Evolutionary conservation across 1,140 invertebrate species (phyloP).

Genomic region (Drosophila funebris): DNA sequence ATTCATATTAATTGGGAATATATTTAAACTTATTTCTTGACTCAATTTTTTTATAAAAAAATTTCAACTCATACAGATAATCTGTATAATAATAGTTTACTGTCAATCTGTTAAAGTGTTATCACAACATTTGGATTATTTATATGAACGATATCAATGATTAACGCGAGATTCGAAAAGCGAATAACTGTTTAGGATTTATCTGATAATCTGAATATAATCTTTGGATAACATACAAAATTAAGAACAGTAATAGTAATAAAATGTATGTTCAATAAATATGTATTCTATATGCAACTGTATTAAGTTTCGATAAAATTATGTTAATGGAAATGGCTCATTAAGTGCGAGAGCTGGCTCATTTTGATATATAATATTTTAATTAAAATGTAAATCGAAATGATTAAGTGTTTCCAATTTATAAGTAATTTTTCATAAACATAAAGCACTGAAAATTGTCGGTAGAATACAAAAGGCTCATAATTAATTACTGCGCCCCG

Average conservation of each 20-base stretch:
- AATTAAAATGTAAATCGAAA: constrained; percentile 81
- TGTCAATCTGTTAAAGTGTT: not conserved
- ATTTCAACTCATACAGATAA: too few species aligned
- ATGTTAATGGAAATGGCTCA: constrained; percentile 9
- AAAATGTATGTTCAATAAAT: not conserved
- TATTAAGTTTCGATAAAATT: constrained; percentile 11
- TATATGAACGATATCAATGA: not conserved
- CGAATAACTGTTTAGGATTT: not conserved
- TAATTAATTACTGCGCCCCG: constrained; percentile 77
- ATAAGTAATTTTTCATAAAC: constrained; percentile 78
- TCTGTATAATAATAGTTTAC: not conserved
- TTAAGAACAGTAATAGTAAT: too few species aligned
- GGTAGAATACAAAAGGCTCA: constrained; percentile 74
- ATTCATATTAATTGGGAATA: too few species aligned
- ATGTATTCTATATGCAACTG: not conserved
- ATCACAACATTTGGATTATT: not conserved
- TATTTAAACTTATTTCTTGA: too few species aligned
- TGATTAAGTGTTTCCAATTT: constrained; percentile 81
- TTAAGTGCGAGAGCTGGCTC: constrained; percentile 22
- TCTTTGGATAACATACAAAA: not conserved
- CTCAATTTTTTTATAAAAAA: too few species aligned
- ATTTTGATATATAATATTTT: constrained; percentile 77
- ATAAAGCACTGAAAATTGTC: constrained; percentile 80
- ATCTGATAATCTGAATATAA: not conserved
- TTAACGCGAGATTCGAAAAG: too few species aligned